Percentiles rank a stretch among this genome's conserved stretches.
Evolutionary conservation across 2,113 vertebrate species (phyloP).

Genomic region (Apteryx owenii): DNA sequence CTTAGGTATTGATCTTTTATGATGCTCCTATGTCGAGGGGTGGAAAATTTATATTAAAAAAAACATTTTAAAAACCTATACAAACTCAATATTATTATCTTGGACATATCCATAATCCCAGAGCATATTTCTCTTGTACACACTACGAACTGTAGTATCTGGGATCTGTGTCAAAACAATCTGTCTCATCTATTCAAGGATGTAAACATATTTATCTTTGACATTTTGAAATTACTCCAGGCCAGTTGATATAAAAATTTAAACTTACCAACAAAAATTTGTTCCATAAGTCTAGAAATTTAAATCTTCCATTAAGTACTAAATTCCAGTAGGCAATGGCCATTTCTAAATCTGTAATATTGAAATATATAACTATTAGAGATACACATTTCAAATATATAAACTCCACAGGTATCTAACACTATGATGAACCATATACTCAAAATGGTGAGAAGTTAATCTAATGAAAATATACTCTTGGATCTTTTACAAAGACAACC

Average conservation of each 20-base stretch:
- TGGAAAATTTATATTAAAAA: constrained; percentile 17
- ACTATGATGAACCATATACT: background rate
- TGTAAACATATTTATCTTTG: background rate
- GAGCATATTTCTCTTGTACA: background rate
- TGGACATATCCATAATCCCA: background rate
- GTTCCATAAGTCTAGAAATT: constrained; percentile 93
- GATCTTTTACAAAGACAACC: background rate
- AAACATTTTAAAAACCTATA: background rate
- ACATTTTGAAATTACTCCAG: constrained; percentile 30
- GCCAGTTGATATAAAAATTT: constrained; percentile 39
- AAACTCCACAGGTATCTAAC: constrained; percentile 10
- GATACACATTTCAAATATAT: constrained; percentile 44
- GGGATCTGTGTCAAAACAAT: background rate
- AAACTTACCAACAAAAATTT: constrained; percentile 91
- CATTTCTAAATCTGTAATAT: constrained; percentile 91
- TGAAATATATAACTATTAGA: constrained; percentile 73
- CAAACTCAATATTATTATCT: background rate
- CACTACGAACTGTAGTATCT: background rate
- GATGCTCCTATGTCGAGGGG: constrained; percentile 80
- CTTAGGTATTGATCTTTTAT: constrained; percentile 90
- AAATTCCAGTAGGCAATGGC: constrained; percentile 92
- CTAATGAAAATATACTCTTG: background rate
- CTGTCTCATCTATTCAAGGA: background rate
- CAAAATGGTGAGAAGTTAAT: background rate
- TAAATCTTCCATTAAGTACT: constrained; percentile 92